Evolutionary conservation across 1,140 invertebrate species (phyloP), one percentile per base, ranked within the genome.

Genomic region (Argopecten irradians): DNA sequence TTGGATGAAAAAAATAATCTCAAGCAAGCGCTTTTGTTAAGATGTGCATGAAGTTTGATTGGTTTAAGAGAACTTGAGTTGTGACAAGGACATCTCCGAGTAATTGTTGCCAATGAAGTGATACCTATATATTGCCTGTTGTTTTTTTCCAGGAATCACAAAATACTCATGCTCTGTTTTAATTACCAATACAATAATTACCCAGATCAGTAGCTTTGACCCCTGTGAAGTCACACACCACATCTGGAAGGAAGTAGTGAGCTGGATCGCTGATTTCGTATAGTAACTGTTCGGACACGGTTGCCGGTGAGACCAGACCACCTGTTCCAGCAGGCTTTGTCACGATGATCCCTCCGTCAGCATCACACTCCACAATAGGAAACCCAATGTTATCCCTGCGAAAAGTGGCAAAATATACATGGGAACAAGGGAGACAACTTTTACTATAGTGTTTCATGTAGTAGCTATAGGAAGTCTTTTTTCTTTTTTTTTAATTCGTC

Each of bases 221-320:
- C 36, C 95, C 86, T 9, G 95, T 94, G 92, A 96, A 96, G 91
- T 96, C 96, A 93, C 96, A 96, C 19, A 95, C 93, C 35, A 96
- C 96, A 92, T 96, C 96, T 34, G 96, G 96, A 28, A 96, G 93
- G 82, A 95, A 93, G 90, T 96, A 96, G 39, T 92, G 92, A 3
- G 91, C 87, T 34, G 96, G 96, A 91, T 96, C 95, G 14, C 94
- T 96, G 84, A 96, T 95, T 92, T 96, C 96, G 93, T 96, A 96
- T 16, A 96, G 87, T 55, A 96, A 90, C 89, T 96, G 96, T 91
- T 96, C 96, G 87, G 92, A 88, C 41, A 96, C 96, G 33, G 96
- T 96, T 71, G 93, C 96, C 35, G 89, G 87, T 71, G 94, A 95
- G 0, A 96, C 94, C 1, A 96, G 84, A 1, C 96, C 96, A 32